Evolutionary conservation across 2,888 invertebrate genomes (phyloP).

Genomic region (Epinotia bilunana): DNA sequence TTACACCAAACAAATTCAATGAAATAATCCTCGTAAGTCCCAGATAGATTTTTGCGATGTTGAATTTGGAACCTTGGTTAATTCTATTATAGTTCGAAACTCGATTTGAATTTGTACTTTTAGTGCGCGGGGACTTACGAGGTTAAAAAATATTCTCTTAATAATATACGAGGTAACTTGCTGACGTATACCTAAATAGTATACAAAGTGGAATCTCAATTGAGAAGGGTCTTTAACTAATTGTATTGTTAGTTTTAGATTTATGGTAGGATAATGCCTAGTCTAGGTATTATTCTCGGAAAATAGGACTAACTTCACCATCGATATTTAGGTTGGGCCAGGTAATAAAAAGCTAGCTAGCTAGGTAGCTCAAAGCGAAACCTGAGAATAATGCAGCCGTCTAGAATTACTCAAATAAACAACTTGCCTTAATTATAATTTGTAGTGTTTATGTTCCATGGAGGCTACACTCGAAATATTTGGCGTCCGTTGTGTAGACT

Average conservation of each 20-base stretch:
- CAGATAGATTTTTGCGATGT: no score
- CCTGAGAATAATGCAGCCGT: slow-evolving; percentile 15
- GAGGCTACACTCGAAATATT: slow-evolving; percentile 8
- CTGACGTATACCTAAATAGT: not conserved
- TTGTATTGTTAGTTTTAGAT: not conserved
- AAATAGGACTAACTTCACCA: not conserved
- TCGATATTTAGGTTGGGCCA: not conserved
- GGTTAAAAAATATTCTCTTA: no score
- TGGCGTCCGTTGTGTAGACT: slow-evolving; percentile 8
- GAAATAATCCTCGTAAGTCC: no score
- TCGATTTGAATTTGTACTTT: no score
- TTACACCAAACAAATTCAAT: no score
- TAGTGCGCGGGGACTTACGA: no score
- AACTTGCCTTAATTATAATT: slow-evolving; percentile 37
- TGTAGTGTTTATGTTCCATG: slow-evolving; percentile 16
- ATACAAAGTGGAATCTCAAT: no score
- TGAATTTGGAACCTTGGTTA: no score
- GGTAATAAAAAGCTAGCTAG: no score
- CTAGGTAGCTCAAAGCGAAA: slow-evolving; percentile 7
- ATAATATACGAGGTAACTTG: not conserved
- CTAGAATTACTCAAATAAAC: slow-evolving; percentile 14
- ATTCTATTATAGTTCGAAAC: no score
- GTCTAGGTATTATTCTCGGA: not conserved
- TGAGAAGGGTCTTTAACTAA: not conserved
- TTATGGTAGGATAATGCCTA: not conserved